Conservation (phyloP, 1,140 invertebrate genomes). For the Ceratosolen solmsi region DNA sequence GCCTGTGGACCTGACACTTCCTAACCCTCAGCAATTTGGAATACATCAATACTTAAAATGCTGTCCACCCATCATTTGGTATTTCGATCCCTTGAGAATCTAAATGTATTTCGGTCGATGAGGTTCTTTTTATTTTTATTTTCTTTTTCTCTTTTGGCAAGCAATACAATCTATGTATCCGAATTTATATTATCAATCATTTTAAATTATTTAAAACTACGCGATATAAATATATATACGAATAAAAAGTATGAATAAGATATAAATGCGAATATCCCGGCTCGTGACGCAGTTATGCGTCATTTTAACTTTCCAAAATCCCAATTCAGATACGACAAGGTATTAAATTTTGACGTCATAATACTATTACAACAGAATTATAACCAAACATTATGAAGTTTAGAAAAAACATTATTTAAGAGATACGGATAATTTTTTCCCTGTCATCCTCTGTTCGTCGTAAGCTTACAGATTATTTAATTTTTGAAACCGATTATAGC, state of each 20-base stretch:
- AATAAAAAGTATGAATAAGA: neutral
- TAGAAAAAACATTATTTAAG: too few relatives aligned
- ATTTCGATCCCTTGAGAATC: constrained; percentile 15
- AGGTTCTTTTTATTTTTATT: neutral
- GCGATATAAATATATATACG: neutral
- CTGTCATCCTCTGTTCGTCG: too few relatives aligned
- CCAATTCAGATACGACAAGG: neutral
- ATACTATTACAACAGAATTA: neutral
- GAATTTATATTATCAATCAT: constrained; percentile 19
- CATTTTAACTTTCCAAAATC: neutral
- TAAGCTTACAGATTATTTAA: too few relatives aligned
- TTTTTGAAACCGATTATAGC: too few relatives aligned
- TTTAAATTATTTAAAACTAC: constrained; percentile 9
- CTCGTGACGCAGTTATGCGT: neutral
- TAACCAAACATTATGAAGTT: neutral
- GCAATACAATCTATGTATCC: neutral
- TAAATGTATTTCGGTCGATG: neutral
- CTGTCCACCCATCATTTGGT: neutral
- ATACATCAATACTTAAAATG: constrained; percentile 22
- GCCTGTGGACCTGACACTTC: constrained; percentile 11
- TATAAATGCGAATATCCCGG: neutral
- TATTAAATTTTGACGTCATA: neutral
- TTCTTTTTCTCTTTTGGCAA: neutral
- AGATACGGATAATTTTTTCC: too few relatives aligned
- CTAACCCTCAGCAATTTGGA: constrained; percentile 23